These are phyloP conservation scores for Phycodurus eques DNA, from an alignment of 2,113 vertebrate species.

Conservation along the genomic window DNA sequence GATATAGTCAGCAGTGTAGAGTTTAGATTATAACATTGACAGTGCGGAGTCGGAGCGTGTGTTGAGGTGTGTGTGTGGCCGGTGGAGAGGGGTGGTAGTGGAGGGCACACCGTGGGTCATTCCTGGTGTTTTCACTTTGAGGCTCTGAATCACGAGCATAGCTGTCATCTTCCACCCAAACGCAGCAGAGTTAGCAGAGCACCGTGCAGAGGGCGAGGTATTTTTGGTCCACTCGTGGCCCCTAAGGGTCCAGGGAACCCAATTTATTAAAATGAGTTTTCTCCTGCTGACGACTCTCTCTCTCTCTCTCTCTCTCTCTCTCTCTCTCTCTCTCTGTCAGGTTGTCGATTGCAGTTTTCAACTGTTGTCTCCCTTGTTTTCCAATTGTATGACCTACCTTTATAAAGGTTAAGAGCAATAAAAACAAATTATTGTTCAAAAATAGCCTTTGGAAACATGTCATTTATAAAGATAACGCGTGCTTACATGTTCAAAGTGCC, in stretches of 20 bases:
- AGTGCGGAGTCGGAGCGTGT: not conserved
- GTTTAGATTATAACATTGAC: not conserved
- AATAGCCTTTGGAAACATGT: too few relatives aligned
- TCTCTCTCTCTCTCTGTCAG: not conserved
- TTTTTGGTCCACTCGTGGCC: slow-evolving; percentile 54
- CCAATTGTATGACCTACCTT: too few relatives aligned
- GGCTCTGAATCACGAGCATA: not conserved
- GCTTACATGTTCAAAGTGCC: too few relatives aligned
- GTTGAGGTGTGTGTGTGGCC: not conserved
- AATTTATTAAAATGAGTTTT: slow-evolving; percentile 44
- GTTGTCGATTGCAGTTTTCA: too few relatives aligned
- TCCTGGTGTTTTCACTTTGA: not conserved
- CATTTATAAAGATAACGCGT: too few relatives aligned
- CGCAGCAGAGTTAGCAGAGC: slow-evolving; percentile 20
- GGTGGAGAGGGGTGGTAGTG: not conserved
- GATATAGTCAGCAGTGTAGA: too few relatives aligned
- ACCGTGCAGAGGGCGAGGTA: slow-evolving; percentile 44
- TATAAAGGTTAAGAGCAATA: too few relatives aligned
- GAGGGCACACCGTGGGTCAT: not conserved
- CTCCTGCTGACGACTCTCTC: slow-evolving; percentile 18
- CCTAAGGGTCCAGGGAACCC: slow-evolving; percentile 42
- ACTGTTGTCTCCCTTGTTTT: too few relatives aligned
- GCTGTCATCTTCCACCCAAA: not conserved
- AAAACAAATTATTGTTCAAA: too few relatives aligned
- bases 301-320: not conserved